Conservation (phyloP, 2,888 invertebrate genomes). For the Drosophila cognata region DNA sequence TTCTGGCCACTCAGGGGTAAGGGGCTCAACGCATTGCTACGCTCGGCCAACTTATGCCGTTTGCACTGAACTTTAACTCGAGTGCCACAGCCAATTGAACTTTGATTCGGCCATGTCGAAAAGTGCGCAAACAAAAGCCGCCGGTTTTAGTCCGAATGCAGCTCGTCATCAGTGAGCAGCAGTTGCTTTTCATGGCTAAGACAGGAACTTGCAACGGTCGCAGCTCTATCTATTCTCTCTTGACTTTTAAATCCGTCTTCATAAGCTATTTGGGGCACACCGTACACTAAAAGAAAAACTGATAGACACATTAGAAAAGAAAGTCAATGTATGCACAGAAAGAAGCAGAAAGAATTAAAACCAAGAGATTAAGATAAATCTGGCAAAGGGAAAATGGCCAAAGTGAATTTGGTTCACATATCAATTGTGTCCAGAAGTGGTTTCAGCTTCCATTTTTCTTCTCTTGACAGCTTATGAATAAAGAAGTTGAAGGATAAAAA, state of each 20-base stretch:
- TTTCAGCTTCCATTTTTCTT: background rate
- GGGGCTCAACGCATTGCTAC: conserved; percentile 3
- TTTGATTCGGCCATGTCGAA: conserved; percentile 19
- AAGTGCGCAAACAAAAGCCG: conserved; percentile 33
- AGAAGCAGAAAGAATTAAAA: conserved; percentile 16
- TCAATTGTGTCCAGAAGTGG: conserved; percentile 1
- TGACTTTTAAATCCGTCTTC: conserved; percentile 17
- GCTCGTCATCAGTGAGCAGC: conserved; percentile 25
- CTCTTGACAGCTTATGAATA: conserved; percentile 24
- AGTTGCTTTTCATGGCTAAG: conserved; percentile 14
- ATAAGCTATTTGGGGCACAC: conserved; percentile 39
- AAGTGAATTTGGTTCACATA: background rate
- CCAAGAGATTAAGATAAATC: conserved; percentile 21
- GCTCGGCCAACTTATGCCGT: conserved; percentile 31
- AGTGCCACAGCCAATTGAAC: conserved; percentile 44
- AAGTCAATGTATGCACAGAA: conserved; percentile 23
- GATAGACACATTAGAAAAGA: conserved; percentile 28
- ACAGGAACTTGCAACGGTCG: conserved; percentile 3
- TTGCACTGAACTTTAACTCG: conserved; percentile 32
- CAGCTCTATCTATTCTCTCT: background rate
- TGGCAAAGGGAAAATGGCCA: background rate
- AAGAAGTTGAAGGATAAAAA: background rate
- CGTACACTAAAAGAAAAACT: conserved; percentile 48
- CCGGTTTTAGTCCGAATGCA: conserved; percentile 7
- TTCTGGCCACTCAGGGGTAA: conserved; percentile 6